These are phyloP conservation scores for Nothoprocta perdicaria DNA, from an alignment of 2,113 vertebrate species.

Conservation along the genomic window DNA sequence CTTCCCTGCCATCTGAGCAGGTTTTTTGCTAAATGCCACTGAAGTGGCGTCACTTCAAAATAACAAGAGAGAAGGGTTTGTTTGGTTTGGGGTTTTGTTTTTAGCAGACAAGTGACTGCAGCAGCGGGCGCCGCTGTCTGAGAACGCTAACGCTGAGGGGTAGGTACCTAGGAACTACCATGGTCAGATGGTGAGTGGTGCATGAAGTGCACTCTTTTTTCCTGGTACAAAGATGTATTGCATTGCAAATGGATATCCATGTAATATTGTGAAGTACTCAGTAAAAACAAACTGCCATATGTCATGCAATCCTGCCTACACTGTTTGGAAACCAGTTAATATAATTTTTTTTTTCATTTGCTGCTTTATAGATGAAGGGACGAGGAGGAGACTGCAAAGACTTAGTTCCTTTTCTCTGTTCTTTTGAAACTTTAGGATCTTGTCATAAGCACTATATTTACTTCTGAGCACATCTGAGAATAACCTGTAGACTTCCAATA, in stretches of 20 bases:
- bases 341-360: slow-evolving; percentile 12
- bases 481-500: neutral
- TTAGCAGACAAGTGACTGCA: slow-evolving; percentile 37
- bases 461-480: slow-evolving; percentile 20
- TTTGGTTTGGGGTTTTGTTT: slow-evolving; percentile 70
- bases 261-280: slow-evolving; percentile 14
- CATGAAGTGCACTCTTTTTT: neutral
- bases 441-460: slow-evolving; percentile 14
- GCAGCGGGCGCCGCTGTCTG: slow-evolving; percentile 1
- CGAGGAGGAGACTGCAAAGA: neutral
- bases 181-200: neutral
- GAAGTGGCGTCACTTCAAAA: slow-evolving; percentile 78
- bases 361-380: neutral
- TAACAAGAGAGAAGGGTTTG: slow-evolving; percentile 71
- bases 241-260: slow-evolving; percentile 22
- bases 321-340: slow-evolving; percentile 63
- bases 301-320: slow-evolving; percentile 51
- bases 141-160: neutral
- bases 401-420: neutral
- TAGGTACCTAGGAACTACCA: neutral
- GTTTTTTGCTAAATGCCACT: slow-evolving; percentile 77
- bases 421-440: slow-evolving; percentile 15
- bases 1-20: slow-evolving; percentile 77
- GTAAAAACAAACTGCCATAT: slow-evolving; percentile 64
- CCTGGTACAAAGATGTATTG: neutral